A percentile compares a stretch with the other conserved stretches of the same genome.
Conservation (phyloP, 1,140 invertebrate genomes). For the Diachasmimorpha longicaudata region DNA sequence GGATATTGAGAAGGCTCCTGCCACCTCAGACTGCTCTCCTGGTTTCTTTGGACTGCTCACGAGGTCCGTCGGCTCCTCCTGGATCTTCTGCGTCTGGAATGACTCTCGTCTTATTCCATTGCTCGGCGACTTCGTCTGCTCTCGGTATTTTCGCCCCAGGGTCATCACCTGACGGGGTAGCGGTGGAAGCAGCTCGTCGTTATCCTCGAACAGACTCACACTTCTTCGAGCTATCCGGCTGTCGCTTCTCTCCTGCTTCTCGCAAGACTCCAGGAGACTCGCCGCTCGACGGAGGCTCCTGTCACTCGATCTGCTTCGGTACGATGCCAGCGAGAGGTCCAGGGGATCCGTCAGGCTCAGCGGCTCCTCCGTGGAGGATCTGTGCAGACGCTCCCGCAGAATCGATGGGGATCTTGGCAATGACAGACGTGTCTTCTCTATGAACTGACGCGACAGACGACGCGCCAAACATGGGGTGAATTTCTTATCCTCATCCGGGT, state of each 20-base stretch:
- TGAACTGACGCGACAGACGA: constrained; percentile 54
- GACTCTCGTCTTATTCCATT: constrained; percentile 36
- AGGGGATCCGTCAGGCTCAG: constrained; percentile 20
- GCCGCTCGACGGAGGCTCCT: constrained; percentile 38
- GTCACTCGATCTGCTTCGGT: constrained; percentile 34
- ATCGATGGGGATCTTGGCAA: constrained; percentile 48
- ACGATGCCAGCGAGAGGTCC: constrained; percentile 13
- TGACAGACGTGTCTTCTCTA: constrained; percentile 53
- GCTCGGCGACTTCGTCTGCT: constrained; percentile 20
- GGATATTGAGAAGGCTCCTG: constrained; percentile 15
- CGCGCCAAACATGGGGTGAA: constrained; percentile 57
- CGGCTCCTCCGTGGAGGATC: constrained; percentile 34
- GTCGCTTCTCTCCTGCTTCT: constrained; percentile 27
- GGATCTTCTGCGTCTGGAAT: constrained; percentile 51
- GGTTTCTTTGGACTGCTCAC: too few species aligned
- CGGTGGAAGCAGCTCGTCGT: constrained; percentile 33
- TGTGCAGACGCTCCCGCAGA: constrained; percentile 39
- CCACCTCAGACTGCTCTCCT: too few species aligned
- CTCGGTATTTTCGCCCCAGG: constrained; percentile 41
- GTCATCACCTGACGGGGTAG: constrained; percentile 40
- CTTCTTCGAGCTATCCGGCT: constrained; percentile 39
- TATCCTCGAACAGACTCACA: constrained; percentile 53
- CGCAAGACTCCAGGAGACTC: constrained; percentile 45
- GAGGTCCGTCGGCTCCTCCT: constrained; percentile 47
- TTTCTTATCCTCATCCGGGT: constrained; percentile 38